These are phyloP conservation scores for Pomacea maculata DNA, from an alignment of 1,140 invertebrate species.

Conservation along the genomic window DNA sequence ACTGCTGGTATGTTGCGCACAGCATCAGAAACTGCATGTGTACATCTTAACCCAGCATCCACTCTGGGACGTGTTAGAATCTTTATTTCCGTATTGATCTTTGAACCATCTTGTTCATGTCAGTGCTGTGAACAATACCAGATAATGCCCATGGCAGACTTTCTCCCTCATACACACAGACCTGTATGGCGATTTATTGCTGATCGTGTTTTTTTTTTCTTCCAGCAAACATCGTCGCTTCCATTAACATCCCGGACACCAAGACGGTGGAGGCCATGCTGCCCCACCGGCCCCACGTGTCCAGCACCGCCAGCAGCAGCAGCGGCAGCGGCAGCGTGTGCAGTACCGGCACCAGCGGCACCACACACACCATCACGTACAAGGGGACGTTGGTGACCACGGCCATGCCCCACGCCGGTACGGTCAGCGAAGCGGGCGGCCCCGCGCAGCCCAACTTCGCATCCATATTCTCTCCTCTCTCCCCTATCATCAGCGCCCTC, in stretches of 20 bases:
- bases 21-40: too few relatives aligned
- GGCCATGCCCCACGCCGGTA: slow-evolving; percentile 47
- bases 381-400: slow-evolving; percentile 62
- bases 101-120: too few relatives aligned
- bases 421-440: slow-evolving; percentile 31
- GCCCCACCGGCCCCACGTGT: slow-evolving; percentile 28
- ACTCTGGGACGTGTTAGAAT: too few relatives aligned
- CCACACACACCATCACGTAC: slow-evolving; percentile 63
- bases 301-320: slow-evolving; percentile 23
- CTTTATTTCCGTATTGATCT: too few relatives aligned
- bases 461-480: slow-evolving; percentile 51
- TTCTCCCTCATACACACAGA: not conserved
- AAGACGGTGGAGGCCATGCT: slow-evolving; percentile 43
- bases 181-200: slow-evolving; percentile 64
- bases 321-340: slow-evolving; percentile 7
- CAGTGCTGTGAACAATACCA: too few relatives aligned
- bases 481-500: slow-evolving; percentile 56
- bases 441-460: slow-evolving; percentile 35
- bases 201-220: slow-evolving; percentile 30
- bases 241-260: slow-evolving; percentile 56
- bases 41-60: too few relatives aligned
- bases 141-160: too few relatives aligned
- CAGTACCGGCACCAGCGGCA: slow-evolving; percentile 22
- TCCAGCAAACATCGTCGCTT: slow-evolving; percentile 55
- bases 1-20: too few relatives aligned